phyloP scores from a whole-genome alignment of 92 coral and sea anemone genomes.

The Plumapathes pennacea region DNA sequence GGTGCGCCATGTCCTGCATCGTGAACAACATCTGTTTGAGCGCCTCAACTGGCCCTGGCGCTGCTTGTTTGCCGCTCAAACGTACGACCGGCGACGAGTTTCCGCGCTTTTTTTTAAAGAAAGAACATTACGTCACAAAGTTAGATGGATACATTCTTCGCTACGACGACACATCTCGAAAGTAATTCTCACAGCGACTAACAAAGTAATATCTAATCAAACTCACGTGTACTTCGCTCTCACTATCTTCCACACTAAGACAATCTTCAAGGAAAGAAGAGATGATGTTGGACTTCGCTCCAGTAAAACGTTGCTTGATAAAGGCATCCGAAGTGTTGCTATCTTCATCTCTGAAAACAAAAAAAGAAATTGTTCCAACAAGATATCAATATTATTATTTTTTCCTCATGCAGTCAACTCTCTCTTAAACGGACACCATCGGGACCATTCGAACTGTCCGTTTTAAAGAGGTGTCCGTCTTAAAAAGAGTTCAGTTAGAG shows the following conservation, averaged over 20 bases:
- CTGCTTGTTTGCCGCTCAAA: conserved; percentile 74
- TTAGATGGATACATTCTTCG: not conserved
- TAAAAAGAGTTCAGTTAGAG: no score
- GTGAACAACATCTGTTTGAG: conserved; percentile 93
- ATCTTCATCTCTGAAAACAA: conserved; percentile 71
- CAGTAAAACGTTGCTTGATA: conserved; percentile 56
- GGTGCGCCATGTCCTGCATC: conserved; percentile 94
- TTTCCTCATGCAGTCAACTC: no score
- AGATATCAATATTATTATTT: no score
- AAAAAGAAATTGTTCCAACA: no score
- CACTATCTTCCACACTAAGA: conserved; percentile 63
- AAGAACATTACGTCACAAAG: not conserved
- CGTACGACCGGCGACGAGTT: conserved; percentile 17
- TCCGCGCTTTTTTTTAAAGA: conserved; percentile 9
- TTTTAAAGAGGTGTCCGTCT: no score
- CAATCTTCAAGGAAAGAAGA: conserved; percentile 94
- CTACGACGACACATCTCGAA: not conserved
- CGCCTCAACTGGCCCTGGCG: conserved; percentile 96
- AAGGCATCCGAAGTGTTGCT: conserved; percentile 63
- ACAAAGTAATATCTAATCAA: not conserved
- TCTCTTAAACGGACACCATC: no score
- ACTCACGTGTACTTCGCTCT: conserved; percentile 7
- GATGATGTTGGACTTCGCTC: conserved; percentile 80
- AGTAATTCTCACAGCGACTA: not conserved
- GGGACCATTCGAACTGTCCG: no score